Base-by-base conservation (phyloP, 2,888 invertebrate species). In the Philereme vetulata region DNA sequence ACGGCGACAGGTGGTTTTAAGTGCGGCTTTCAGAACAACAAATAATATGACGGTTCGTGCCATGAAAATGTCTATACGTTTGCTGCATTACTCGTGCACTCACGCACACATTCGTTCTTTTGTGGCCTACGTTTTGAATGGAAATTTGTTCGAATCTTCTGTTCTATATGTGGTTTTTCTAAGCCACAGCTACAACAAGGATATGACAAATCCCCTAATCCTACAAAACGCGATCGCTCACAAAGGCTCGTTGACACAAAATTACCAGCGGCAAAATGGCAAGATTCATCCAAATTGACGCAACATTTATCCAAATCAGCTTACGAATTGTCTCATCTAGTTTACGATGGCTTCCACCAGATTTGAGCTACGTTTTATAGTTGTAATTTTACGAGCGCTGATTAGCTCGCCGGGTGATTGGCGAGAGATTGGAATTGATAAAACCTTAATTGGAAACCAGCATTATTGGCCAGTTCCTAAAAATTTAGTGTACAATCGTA, bases 311-410 rank as follows among this genome's bases (percentile, higher is more conserved):
- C 79, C 74, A 71, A 73, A 69, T 69, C 73, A 73, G 85, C 82
- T 77, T 84, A 82, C 82, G 70, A 83, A 84, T 84, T 74, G 62
- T 77, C 78, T 84, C 81, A 84, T 84, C 76, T 66, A 67, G 70
- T 84, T 85, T 84, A 85, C 82, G 85, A 84, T 57, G 63, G 65
- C 66, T 72, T 59, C 65, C 48, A 57, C 65, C 63, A 68, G 76
- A 75, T 77, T 79, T 78, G 77, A 77, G 77, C 74, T 77, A 71
- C 60, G 67, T 80, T 83, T 85, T 85, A 84, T 82, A 80, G 83
- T 81, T 77, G 75, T 80, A 76, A 82, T 81, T 84, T 84, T 81
- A 82, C 75, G 80, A 75, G 63, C 64, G 11, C 75, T 79, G 81
- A 85, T 84, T 82, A 81, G 81, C 74, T 78, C 38, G 64, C 51